Evolutionary conservation across 2,797 vertebrate genomes (phyloP), one percentile per base, ranked within the genome.

Genomic region (Sebastes baramenuke): DNA sequence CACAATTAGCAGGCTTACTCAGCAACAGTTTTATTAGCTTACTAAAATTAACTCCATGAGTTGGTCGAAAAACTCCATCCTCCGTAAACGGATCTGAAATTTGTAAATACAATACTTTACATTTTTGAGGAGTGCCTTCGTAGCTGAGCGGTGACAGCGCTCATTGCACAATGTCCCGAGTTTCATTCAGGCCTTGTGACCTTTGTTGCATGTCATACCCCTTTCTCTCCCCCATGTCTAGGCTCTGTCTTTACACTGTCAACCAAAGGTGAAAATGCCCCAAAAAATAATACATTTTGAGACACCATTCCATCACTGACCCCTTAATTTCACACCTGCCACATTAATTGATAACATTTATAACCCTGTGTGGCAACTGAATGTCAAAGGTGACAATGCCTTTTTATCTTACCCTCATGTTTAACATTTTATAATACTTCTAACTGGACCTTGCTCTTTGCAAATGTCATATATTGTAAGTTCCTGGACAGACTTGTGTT

Each of bases 401-500:
- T 52, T 77, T 22, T 80, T 30, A 72, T 72, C 5, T 71, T 20
- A 42, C 3, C n/a, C 7, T 38, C 8, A 71, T 34, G 56, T 73
- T 11, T 25, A 75, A 67, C 42, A 68, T 83, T 80, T 59, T 46
- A 42, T 9, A 59, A 61, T 52, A 64, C 58, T 38, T 81, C 38
- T 67, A 12, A 61, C 16, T 8, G 13, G 36, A 29, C 24, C 8
- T 4, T 71, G 25, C 49, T 69, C 42, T 77, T 84, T 80, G 56
- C 62, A 83, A 85, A 85, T 82, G 78, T 66, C 70, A 72, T 66
- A 49, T 32, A 66, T 27, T 75, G 71, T 52, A 70, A 36, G 61
- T 71, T 68, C 32, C 34, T 34, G 34, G 36, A 60, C 67, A 67
- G 58, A 79, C 67, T 56, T 60, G 25, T 61, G 27, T 42, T 70